Base-by-base conservation (phyloP, 2,113 vertebrate species). In the Cranoglanis bouderius region DNA sequence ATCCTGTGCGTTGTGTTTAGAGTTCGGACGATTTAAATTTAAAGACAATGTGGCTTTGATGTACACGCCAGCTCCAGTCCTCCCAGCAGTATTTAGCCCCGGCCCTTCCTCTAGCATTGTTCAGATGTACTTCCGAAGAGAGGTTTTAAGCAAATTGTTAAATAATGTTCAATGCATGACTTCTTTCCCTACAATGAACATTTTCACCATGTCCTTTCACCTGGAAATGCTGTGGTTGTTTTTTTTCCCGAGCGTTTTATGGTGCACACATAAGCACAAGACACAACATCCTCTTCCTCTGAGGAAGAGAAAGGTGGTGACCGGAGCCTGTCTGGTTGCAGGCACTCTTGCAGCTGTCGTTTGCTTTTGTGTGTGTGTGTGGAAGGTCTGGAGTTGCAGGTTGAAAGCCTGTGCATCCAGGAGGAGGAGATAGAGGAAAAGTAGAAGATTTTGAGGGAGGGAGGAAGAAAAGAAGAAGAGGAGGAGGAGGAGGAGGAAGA, bases 271-370 rank as follows among this genome's bases (percentile, higher is more conserved):
- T 93, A 92, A 96, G 96, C 94, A 95, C 92, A 95, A 93, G 96
- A 97, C 90, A 92, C 93, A 93, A 94, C 95, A 87, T 98, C 97
- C 92, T 98, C 95, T 94, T 98, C 97, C 93, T 97, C 95, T 87
- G 96, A 96, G 93, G 96, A 96, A 87, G 96, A 98, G 92, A 94
- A 94, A 40, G 95, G 96, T 84, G 94, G 92, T 83, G 92, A 85
- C 19, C 80, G 32, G 85, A 40, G 74, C 88, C 93, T 89, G 93
- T 93, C 89, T 92, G 72, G 89, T 92, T 90, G 88, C 92, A 89
- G 90, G 49, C 83, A 92, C 72, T 82, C 53, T 97, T 93, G 96
- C 95, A 95, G 96, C 88, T 94, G 89, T 77, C 43, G 65, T 82
- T 82, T 88, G 61, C 49, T 59, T 81, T 16, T 55, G 29, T 86